phyloP scores from a whole-genome alignment of 2,797 vertebrate genomes.

The Poecile montanus region DNA sequence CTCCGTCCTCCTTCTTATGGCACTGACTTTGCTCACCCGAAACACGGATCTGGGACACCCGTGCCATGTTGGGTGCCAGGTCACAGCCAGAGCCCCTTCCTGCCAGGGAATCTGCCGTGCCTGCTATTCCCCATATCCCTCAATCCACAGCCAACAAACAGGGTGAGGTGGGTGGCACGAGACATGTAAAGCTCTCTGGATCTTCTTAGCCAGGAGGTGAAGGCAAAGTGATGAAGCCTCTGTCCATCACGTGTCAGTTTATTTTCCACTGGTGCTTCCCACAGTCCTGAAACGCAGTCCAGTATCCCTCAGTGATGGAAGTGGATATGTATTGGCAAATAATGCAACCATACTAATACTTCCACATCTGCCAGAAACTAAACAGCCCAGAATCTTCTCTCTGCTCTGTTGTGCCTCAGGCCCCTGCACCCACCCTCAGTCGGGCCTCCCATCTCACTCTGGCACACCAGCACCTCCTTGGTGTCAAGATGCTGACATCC shows the following conservation, averaged over 20 bases:
- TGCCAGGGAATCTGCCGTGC: neutral
- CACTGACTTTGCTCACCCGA: neutral
- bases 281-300: neutral
- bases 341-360: accelerated
- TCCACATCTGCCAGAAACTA: neutral
- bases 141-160: too few species aligned
- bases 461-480: neutral
- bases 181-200: neutral
- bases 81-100: neutral
- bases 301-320: neutral
- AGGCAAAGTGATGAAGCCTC: neutral
- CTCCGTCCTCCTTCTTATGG: neutral
- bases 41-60: too few species aligned
- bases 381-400: neutral
- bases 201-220: neutral
- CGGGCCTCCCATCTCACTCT: accelerated
- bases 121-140: neutral
- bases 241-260: too few species aligned
- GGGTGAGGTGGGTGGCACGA: accelerated
- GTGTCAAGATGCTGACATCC: neutral
- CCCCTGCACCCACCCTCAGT: too few species aligned
- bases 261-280: neutral
- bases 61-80: accelerated
- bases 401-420: neutral
- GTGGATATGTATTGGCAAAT: accelerated